Evolutionary conservation across 2,113 vertebrate species (phyloP).

Genomic region (Nesogale talazaci): DNA sequence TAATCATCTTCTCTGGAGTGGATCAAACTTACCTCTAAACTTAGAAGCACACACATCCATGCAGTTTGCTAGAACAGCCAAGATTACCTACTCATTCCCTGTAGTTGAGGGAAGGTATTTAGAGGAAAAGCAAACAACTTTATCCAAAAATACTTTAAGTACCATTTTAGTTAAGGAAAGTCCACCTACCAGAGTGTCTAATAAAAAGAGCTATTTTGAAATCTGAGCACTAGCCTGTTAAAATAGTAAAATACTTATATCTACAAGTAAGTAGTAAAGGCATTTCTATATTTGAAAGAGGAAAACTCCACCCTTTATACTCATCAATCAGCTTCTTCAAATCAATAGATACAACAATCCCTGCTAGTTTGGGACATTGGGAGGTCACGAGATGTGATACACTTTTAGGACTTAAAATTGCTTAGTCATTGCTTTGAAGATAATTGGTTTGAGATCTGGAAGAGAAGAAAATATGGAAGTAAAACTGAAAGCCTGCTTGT

Average conservation of each 20-base stretch:
- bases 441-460: background rate
- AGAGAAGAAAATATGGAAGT: background rate
- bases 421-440: background rate
- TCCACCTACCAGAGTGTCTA: background rate
- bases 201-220: conserved; percentile 32
- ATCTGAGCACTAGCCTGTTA: background rate
- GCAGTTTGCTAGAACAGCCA: conserved; percentile 24
- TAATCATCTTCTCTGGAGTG: conserved; percentile 12
- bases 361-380: background rate
- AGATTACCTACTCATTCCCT: conserved; percentile 25
- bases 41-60: conserved; percentile 25
- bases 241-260: conserved; percentile 13
- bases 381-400: background rate
- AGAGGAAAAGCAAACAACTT: conserved; percentile 16
- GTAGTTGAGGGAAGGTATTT: background rate
- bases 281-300: background rate
- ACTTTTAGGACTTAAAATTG: background rate
- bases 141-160: conserved; percentile 33
- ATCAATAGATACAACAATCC: background rate
- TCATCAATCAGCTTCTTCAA: conserved; percentile 41
- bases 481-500: background rate
- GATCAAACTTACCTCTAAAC: background rate
- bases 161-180: conserved; percentile 40
- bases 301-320: background rate
- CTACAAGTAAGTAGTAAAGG: background rate